phyloP scores from a whole-genome alignment of 2,888 invertebrate species.

The Spodoptera littoralis region DNA sequence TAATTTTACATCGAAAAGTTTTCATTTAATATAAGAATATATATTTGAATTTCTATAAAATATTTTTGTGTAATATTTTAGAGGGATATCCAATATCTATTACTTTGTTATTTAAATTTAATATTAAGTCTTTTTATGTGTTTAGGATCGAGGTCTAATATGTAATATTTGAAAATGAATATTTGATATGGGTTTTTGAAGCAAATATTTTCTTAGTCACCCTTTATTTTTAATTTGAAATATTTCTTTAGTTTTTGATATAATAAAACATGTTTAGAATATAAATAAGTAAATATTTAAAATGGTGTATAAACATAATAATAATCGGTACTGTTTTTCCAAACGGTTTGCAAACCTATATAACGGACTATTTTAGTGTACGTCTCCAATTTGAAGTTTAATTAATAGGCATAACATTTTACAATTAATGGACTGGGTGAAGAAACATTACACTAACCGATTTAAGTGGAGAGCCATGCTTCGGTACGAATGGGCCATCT shows the following conservation, averaged over 20 bases:
- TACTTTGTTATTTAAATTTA: conserved; percentile 11
- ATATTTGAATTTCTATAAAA: conserved; percentile 10
- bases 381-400: no score
- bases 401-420: no score
- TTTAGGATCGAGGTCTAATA: conserved; percentile 19
- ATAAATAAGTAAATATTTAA: no score
- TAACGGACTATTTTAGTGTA: no score
- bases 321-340: no score
- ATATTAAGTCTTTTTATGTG: conserved; percentile 7
- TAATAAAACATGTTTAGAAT: no score
- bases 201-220: conserved; percentile 1
- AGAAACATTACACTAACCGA: no score
- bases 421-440: no score
- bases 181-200: conserved; percentile 13
- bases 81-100: conserved; percentile 11
- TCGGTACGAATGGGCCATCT: no score
- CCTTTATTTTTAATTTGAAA: neutral
- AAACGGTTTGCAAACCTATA: no score
- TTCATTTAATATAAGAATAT: neutral
- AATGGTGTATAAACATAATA: no score
- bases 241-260: neutral
- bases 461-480: no score
- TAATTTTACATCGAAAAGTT: conserved; percentile 2
- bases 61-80: conserved; percentile 11
- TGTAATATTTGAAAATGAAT: neutral